Evolutionary conservation across 2,113 vertebrate genomes (phyloP), one percentile per base, ranked within the genome.

Genomic region (Hiodon tergisus): DNA sequence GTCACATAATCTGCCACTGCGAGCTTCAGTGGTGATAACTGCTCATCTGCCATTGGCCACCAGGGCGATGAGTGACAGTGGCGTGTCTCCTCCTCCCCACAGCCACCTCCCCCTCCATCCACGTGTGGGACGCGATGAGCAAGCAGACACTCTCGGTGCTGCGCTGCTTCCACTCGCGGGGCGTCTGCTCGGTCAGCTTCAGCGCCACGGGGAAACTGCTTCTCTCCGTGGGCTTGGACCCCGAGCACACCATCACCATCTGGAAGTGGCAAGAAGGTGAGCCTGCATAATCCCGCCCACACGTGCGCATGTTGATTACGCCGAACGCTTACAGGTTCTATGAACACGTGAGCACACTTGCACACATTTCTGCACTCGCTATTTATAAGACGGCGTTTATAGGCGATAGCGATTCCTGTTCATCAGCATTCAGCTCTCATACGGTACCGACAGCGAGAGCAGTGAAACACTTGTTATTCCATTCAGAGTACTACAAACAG

Each of bases 191-290:
- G 0, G 94, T 99, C 85, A 97, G 97, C 81, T 99, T 99, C 88
- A 99, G 97, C 79, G 97, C 97, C 81, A 99, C 97, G 11, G 97
- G 97, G 54, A 98, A 95, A 75, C 93, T 98, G 67, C 84, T 99
- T 78, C 92, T 99, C 5, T 98, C 96, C 4, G 88, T 96, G 75
- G 97, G 97, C 67, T 90, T 98, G 77, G 97, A 99, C 85, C 88
- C 93, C 0, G 94, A 97, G 51, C 96, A 98, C 62, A 99, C 94
- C 1, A 71, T 99, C 73, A 97, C 96, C 86, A 94, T 99, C 85
- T 98, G 96, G 96, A 96, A 94, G 77, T 98, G 97, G 97, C 97
- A 99, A 81, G 97, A 98, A 96, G 96, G 95, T 96, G 89, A 31
- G 1, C 76, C 77, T 78, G 76, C 54, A 53, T 31, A 70, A 16